phyloP scores from a whole-genome alignment of 2,113 vertebrate genomes.

The Kryptolebias marmoratus region DNA sequence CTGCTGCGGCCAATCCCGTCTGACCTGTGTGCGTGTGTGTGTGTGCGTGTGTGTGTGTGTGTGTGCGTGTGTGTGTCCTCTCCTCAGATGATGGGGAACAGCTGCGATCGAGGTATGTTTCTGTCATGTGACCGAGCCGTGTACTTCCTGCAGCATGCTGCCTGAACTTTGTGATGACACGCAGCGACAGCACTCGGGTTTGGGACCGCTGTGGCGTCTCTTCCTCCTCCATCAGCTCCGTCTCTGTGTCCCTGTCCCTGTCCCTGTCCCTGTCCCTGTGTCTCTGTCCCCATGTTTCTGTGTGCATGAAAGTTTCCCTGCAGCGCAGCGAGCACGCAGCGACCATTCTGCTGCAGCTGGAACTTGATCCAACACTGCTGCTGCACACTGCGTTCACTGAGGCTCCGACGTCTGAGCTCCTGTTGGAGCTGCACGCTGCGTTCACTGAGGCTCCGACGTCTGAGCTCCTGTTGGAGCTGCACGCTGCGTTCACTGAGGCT shows the following conservation, averaged over 20 bases:
- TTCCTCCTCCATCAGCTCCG: background rate
- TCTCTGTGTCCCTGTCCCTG: background rate
- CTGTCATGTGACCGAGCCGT: slow-evolving; percentile 55
- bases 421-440: slow-evolving; percentile 35
- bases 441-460: background rate
- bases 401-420: background rate
- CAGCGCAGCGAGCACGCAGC: slow-evolving; percentile 37
- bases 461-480: background rate
- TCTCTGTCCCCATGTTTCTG: background rate
- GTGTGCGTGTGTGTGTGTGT: slow-evolving; percentile 45
- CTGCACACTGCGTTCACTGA: slow-evolving; percentile 50
- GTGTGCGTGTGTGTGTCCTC: slow-evolving; percentile 53
- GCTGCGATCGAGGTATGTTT: slow-evolving; percentile 92
- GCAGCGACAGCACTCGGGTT: background rate
- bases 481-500: too few relatives aligned
- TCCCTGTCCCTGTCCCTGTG: too few relatives aligned
- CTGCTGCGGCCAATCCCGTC: slow-evolving; percentile 64
- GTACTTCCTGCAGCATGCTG: slow-evolving; percentile 50
- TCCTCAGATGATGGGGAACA: slow-evolving; percentile 93
- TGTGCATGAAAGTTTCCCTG: slow-evolving; percentile 51
- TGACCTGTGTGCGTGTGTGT: slow-evolving; percentile 35
- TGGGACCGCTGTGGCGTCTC: background rate
- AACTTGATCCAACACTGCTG: slow-evolving; percentile 49
- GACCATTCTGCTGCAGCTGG: slow-evolving; percentile 37
- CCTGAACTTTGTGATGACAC: slow-evolving; percentile 44